A percentile compares a stretch with the other conserved stretches of the same genome.
These are phyloP conservation scores for Anthophora plumipes DNA, from an alignment of 2,888 invertebrate species.

Conservation along the genomic window DNA sequence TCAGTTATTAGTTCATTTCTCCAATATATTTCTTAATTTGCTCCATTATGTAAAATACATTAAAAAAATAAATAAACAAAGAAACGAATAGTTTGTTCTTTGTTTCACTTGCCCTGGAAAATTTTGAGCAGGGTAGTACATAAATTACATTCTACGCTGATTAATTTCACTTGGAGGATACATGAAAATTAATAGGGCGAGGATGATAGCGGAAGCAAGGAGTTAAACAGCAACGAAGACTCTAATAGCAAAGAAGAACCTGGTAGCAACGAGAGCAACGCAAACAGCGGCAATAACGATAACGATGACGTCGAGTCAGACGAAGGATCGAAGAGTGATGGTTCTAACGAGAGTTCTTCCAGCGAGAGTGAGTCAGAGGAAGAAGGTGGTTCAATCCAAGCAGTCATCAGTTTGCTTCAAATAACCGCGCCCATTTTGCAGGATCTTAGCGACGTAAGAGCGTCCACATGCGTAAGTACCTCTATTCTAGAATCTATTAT, in stretches of 20 bases:
- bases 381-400: slow-evolving; percentile 77
- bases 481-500: too few species aligned
- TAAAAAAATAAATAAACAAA: too few species aligned
- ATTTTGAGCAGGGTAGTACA: too few species aligned
- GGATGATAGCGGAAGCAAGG: slow-evolving; percentile 3
- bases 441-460: slow-evolving; percentile 82
- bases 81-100: too few species aligned
- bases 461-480: too few species aligned
- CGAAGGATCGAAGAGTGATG: slow-evolving; percentile 32
- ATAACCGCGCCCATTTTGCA: slow-evolving; percentile 80
- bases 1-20: too few species aligned
- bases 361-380: slow-evolving; percentile 61
- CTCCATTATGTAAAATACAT: too few species aligned
- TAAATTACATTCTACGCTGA: not conserved
- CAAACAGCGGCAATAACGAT: slow-evolving; percentile 26
- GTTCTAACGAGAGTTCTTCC: slow-evolving; percentile 1
- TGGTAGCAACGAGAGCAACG: slow-evolving; percentile 13
- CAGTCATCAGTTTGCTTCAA: slow-evolving; percentile 78
- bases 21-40: too few species aligned
- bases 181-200: slow-evolving; percentile 17
- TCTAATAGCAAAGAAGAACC: not conserved
- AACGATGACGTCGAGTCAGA: slow-evolving; percentile 37
- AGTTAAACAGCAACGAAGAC: not conserved
- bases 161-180: too few species aligned
- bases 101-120: too few species aligned